Percentiles rank a stretch among this genome's conserved stretches.
phyloP scores from a whole-genome alignment of 2,113 vertebrate genomes.

The Etheostoma spectabile region DNA sequence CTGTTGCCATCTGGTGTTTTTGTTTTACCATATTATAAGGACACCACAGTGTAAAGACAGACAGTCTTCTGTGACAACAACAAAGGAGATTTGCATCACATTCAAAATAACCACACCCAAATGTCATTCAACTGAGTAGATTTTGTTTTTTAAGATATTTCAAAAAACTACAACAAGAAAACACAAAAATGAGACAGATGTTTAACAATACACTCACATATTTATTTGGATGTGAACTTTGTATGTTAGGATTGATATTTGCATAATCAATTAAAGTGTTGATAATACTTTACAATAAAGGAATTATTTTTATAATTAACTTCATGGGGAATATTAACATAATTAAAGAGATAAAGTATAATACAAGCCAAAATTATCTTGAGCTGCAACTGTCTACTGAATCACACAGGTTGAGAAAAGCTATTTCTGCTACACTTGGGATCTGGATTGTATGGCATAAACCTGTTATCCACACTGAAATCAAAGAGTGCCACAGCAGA shows the following conservation, averaged over 20 bases:
- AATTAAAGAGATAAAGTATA: conserved; percentile 49
- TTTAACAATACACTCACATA: conserved; percentile 45
- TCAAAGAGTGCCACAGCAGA: conserved; percentile 60
- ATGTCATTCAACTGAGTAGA: neutral
- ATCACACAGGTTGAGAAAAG: conserved; percentile 62
- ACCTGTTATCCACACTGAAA: conserved; percentile 66
- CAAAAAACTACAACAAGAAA: neutral
- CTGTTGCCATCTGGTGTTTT: conserved; percentile 73
- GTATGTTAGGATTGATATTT: conserved; percentile 23
- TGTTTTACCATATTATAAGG: neutral
- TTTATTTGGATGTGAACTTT: conserved; percentile 59
- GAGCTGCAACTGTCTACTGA: conserved; percentile 61
- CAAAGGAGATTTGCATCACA: conserved; percentile 58
- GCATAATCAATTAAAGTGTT: conserved; percentile 50
- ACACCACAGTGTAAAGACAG: neutral
- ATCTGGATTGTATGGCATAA: conserved; percentile 49
- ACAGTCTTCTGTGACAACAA: neutral
- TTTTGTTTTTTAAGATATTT: conserved; percentile 16
- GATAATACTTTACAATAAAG: conserved; percentile 74
- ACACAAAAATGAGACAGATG: conserved; percentile 20
- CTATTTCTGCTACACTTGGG: conserved; percentile 47
- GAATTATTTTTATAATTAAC: conserved; percentile 6
- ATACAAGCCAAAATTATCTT: conserved; percentile 48
- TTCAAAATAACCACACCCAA: conserved; percentile 57
- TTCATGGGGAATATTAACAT: neutral